Percentiles rank a stretch among this genome's conserved stretches.
Evolutionary conservation across 92 coral and sea anemone genomes (phyloP).

Genomic region (Galaxea fascicularis): DNA sequence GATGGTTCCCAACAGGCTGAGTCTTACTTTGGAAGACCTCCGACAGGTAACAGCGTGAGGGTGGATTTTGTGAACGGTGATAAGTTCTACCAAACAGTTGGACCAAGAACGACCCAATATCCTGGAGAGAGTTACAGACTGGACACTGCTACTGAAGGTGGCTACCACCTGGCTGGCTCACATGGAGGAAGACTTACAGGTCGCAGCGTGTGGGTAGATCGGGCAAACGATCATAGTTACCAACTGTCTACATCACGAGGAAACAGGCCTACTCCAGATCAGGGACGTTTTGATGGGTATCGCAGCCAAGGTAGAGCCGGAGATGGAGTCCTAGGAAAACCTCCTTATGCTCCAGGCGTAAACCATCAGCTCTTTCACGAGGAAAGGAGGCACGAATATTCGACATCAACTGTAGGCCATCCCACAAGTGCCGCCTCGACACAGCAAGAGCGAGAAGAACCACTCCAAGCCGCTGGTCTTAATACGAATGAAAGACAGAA

Average conservation of each 20-base stretch:
- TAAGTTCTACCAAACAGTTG: slow-evolving; percentile 17
- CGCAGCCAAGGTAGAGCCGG: background rate
- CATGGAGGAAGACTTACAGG: background rate
- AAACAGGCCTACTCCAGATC: background rate
- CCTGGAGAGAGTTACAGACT: slow-evolving; percentile 1
- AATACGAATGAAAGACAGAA: slow-evolving; percentile 25
- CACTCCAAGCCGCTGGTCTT: slow-evolving; percentile 11
- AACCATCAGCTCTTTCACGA: background rate
- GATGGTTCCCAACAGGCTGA: background rate
- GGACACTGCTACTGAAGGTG: background rate
- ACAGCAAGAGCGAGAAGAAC: slow-evolving; percentile 37
- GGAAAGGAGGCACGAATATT: slow-evolving; percentile 29
- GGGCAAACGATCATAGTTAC: background rate
- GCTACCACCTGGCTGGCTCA: slow-evolving; percentile 22
- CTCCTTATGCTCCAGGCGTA: slow-evolving; percentile 1
- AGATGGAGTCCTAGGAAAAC: background rate
- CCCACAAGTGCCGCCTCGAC: slow-evolving; percentile 19
- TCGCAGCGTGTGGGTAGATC: background rate
- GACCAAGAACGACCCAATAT: slow-evolving; percentile 18
- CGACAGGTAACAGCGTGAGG: background rate
- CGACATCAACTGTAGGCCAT: slow-evolving; percentile 28
- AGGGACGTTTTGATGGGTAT: slow-evolving; percentile 15
- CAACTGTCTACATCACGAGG: slow-evolving; percentile 25
- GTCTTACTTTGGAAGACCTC: background rate
- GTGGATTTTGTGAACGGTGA: background rate